Evolutionary conservation across 2,797 vertebrate species (phyloP).

Genomic region (Sciurus carolinensis): DNA sequence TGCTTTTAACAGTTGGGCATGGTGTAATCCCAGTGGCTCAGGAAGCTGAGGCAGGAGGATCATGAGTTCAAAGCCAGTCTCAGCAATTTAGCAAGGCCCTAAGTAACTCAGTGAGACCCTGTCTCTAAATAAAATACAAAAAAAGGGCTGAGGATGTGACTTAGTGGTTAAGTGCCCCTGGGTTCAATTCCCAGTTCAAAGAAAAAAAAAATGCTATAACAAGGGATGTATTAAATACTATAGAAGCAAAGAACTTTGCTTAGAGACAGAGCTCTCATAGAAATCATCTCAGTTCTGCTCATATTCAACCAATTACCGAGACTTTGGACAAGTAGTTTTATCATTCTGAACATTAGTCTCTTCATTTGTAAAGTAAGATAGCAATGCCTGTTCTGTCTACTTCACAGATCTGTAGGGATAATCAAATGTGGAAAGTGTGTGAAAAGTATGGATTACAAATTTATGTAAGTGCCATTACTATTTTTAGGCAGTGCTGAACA

Average conservation of each 20-base stretch:
- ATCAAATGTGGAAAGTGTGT: conserved; percentile 37
- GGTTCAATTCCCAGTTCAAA: no score
- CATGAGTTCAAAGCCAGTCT: no score
- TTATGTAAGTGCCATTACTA: conserved; percentile 3
- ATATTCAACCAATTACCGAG: background rate
- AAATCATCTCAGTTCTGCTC: conserved; percentile 44
- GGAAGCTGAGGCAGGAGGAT: no score
- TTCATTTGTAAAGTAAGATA: conserved; percentile 18
- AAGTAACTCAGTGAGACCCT: no score
- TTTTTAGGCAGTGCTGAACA: conserved; percentile 46
- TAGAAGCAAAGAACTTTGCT: conserved; percentile 28
- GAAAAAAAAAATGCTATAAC: no score
- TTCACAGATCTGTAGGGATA: background rate
- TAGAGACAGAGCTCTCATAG: background rate
- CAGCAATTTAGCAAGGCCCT: no score
- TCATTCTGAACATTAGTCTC: background rate
- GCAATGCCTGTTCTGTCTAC: conserved; percentile 7
- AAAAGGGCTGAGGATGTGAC: no score
- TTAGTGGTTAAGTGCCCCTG: no score
- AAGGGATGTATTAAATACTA: background rate
- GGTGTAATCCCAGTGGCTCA: no score
- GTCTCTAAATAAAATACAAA: no score
- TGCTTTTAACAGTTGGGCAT: background rate
- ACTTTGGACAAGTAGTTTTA: background rate
- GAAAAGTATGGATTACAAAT: conserved; percentile 58